Conservation (phyloP, 2,113 vertebrate species). For the Vimba vimba region DNA sequence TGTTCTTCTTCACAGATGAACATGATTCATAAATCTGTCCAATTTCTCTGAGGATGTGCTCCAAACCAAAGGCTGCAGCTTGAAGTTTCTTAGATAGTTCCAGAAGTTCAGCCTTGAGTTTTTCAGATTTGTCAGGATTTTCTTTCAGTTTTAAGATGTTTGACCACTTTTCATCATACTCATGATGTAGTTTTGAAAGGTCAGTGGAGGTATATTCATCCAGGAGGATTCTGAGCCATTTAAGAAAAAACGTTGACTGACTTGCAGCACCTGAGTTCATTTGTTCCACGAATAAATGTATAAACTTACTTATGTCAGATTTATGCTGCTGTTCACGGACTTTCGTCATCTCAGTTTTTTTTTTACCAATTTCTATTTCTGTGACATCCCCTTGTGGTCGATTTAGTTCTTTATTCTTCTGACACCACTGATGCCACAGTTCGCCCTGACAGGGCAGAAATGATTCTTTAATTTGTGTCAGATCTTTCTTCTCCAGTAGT, state of each 20-base stretch:
- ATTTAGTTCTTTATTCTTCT: background rate
- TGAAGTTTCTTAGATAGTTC: background rate
- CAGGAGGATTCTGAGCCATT: background rate
- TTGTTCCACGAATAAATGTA: background rate
- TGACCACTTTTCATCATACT: background rate
- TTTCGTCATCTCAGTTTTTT: background rate
- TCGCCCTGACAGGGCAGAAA: background rate
- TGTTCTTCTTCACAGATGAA: background rate
- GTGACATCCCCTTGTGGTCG: background rate
- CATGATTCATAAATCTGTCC: background rate
- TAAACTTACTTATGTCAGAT: background rate
- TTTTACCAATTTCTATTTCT: background rate
- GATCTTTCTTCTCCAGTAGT: background rate
- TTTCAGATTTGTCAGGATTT: background rate
- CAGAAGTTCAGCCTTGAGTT: background rate
- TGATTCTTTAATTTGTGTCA: background rate
- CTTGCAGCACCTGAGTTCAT: background rate
- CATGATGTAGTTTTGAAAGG: rapidly evolving
- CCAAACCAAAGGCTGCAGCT: background rate
- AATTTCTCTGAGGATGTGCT: background rate
- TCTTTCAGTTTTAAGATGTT: background rate
- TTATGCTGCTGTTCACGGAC: background rate
- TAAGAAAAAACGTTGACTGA: background rate
- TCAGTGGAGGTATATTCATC: background rate
- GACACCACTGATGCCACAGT: background rate